Conservation (phyloP, 2,888 invertebrate genomes). For the Nomada lathburiana region DNA sequence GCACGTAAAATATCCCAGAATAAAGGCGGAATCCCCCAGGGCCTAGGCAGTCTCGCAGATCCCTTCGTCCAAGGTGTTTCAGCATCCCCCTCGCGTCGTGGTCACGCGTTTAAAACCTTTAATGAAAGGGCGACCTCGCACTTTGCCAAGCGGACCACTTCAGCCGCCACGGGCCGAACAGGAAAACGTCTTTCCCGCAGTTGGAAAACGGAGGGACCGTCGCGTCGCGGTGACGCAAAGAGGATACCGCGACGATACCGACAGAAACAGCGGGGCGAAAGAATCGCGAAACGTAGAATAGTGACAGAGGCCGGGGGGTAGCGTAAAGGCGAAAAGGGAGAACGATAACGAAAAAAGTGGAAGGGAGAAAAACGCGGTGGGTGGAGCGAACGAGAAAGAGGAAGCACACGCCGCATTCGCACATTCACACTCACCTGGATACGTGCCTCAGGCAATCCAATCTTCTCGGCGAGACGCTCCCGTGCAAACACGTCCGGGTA, state of each 20-base stretch:
- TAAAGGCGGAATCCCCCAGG: slow-evolving; percentile 55
- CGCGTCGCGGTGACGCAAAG: neutral
- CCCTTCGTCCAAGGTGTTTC: slow-evolving; percentile 59
- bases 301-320: no score
- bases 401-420: slow-evolving; percentile 79
- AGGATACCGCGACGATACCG: neutral
- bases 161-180: slow-evolving; percentile 39
- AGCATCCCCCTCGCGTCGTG: slow-evolving; percentile 64
- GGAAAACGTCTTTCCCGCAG: slow-evolving; percentile 32
- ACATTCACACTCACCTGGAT: slow-evolving; percentile 95
- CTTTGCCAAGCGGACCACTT: slow-evolving; percentile 66
- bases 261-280: neutral
- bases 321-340: neutral
- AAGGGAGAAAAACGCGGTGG: slow-evolving; percentile 30
- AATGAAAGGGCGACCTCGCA: slow-evolving; percentile 76
- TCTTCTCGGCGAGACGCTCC: slow-evolving; percentile 97
- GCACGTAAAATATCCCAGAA: slow-evolving; percentile 14
- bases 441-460: slow-evolving; percentile 99
- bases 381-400: slow-evolving; percentile 71
- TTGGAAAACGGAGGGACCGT: slow-evolving; percentile 1
- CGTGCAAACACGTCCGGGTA: slow-evolving; percentile 99
- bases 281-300: neutral
- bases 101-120: slow-evolving; percentile 73
- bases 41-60: slow-evolving; percentile 28
- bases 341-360: neutral